A percentile compares a stretch with the other conserved stretches of the same genome.
Evolutionary conservation across 2,888 invertebrate genomes (phyloP).

Genomic region (Drosophila meridionalis): DNA sequence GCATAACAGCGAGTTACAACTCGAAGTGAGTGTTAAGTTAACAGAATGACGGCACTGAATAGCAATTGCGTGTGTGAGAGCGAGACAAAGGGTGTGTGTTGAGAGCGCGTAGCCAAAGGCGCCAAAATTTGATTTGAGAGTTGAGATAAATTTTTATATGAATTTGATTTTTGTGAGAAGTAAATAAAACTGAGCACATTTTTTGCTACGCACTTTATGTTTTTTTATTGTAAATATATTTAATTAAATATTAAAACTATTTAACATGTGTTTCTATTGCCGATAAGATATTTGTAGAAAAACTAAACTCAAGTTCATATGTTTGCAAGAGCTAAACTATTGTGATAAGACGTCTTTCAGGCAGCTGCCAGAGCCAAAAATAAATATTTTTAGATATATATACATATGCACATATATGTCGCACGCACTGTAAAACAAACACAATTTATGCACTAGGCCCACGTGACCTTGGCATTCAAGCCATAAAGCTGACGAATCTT

Average conservation of each 20-base stretch:
- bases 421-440: constrained; percentile 3
- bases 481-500: constrained; percentile 43
- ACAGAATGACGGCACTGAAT: constrained; percentile 6
- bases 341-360: background rate
- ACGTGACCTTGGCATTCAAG: constrained; percentile 66
- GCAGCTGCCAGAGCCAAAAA: constrained; percentile 18
- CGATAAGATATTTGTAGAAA: background rate
- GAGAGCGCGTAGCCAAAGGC: constrained; percentile 9
- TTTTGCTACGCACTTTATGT: background rate
- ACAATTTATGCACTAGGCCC: constrained; percentile 44
- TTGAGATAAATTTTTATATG: no score
- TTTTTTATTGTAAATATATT: no score
- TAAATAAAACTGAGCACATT: no score
- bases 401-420: background rate
- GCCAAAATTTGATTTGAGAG: constrained; percentile 31
- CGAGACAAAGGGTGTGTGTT: constrained; percentile 15
- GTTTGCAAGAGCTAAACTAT: background rate
- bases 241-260: background rate
- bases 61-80: constrained; percentile 43
- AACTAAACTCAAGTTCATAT: background rate
- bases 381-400: background rate
- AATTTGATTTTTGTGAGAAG: no score
- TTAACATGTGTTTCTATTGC: background rate
- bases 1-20: constrained; percentile 30
- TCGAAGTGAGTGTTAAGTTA: constrained; percentile 29